Base-by-base conservation (phyloP, 2,888 invertebrate species). In the Drosophila anomelani region DNA sequence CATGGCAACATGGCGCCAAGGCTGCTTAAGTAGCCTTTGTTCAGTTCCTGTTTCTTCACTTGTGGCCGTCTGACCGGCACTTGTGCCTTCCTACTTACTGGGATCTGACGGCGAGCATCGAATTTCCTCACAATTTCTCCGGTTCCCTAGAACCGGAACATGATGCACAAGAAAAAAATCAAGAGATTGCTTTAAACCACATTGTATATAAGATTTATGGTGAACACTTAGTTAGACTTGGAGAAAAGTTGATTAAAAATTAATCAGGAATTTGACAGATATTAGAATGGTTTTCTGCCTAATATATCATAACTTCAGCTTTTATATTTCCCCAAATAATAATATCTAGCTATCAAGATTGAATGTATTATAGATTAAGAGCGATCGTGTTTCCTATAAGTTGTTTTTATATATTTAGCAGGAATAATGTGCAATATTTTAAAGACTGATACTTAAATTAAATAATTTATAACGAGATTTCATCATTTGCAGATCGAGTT, bases 91-190 rank as follows among this genome's bases (percentile, higher is more conserved):
- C 44, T 44, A 49, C 38, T 26, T 51, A 39, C 39, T 47, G 62
- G 34, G 39, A 17, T n/a, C n/a, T 12, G 36, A 38, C 17, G n/a
- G 34, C 32, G 26, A 67, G 90, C 84, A 81, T 90, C 91, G 81
- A 80, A 90, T 91, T 90, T 91, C 90, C 66, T 74, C 63, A 79
- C 73, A 76, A 79, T 79, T 76, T 81, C 64, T 58, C 62, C 41
- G 61, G 78, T 77, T 79, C 63, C 63, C 66, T 60, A 71, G 62
- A 78, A 69, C 71, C 60, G 74, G 47, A 62, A 67, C 54, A 46
- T 1, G 23, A 7, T 32, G 32, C 7, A 32, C 20, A 9, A 56
- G 49, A 59, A 44, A 38, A 44, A n/a, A 15, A 8, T 2, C 5
- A n/a, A 4, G 4, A 32, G 7, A 32, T 32, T 1, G 7, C 32